Conservation (phyloP, 2,113 vertebrate species). For the Pelobates fuscus region DNA sequence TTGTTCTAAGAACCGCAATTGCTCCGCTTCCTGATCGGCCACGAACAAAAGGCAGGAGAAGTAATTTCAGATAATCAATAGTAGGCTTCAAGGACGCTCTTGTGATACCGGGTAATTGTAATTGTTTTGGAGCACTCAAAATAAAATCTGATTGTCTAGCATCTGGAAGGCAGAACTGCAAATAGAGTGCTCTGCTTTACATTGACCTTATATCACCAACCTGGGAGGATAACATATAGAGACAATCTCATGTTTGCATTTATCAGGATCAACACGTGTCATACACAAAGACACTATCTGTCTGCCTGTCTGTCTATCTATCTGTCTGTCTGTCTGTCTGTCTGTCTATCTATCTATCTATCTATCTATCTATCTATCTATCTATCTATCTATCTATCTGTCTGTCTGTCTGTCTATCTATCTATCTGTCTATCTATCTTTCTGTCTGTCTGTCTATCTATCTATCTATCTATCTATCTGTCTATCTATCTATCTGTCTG, state of each 20-base stretch:
- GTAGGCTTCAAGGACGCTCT: slow-evolving; percentile 51
- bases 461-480: too few relatives aligned
- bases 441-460: too few relatives aligned
- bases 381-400: not conserved
- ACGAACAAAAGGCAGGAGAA: slow-evolving; percentile 68
- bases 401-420: too few relatives aligned
- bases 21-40: slow-evolving; percentile 65
- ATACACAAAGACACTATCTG: not conserved
- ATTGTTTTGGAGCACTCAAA: slow-evolving; percentile 40
- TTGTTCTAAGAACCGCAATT: slow-evolving; percentile 70
- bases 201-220: not conserved
- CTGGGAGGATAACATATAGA: not conserved
- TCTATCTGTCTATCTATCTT: too few relatives aligned
- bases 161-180: not conserved
- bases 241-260: not conserved
- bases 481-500: too few relatives aligned
- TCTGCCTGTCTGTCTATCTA: not conserved
- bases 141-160: slow-evolving; percentile 29
- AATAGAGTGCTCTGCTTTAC: too few relatives aligned
- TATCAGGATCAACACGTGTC: too few relatives aligned
- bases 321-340: not conserved
- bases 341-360: not conserved
- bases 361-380: not conserved
- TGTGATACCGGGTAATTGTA: slow-evolving; percentile 37
- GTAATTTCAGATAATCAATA: slow-evolving; percentile 67